Evolutionary conservation across 1,140 invertebrate species (phyloP).

Genomic region (Drosophila persimilis): DNA sequence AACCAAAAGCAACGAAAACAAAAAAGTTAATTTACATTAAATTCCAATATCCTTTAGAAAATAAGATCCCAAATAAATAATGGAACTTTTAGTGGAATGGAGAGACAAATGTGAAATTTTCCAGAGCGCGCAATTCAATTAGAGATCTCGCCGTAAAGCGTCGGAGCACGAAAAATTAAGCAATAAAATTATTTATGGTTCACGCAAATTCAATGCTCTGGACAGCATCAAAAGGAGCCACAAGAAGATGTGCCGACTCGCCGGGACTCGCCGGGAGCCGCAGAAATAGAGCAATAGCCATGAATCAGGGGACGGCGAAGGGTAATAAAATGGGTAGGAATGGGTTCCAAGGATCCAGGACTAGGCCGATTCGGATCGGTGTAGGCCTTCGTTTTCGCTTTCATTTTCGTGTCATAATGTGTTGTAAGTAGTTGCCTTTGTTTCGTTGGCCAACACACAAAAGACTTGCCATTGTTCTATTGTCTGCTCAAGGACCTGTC

Average conservation of each 20-base stretch:
- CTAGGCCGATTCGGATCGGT: not conserved
- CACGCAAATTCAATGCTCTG: slow-evolving; percentile 70
- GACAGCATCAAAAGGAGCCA: slow-evolving; percentile 62
- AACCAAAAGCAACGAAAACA: slow-evolving; percentile 47
- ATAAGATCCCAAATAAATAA: slow-evolving; percentile 59
- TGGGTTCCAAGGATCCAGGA: slow-evolving; percentile 29
- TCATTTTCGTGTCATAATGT: slow-evolving; percentile 75
- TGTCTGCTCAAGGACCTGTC: slow-evolving; percentile 63
- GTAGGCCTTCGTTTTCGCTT: slow-evolving; percentile 28
- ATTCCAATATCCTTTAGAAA: slow-evolving; percentile 28
- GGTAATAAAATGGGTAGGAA: slow-evolving; percentile 61
- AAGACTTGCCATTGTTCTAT: slow-evolving; percentile 66
- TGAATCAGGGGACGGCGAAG: slow-evolving; percentile 62
- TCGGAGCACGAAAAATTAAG: slow-evolving; percentile 73
- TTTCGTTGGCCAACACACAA: slow-evolving; percentile 49
- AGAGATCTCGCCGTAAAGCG: slow-evolving; percentile 43
- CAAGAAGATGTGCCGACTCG: slow-evolving; percentile 39
- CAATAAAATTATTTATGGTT: slow-evolving; percentile 82
- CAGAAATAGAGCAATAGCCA: slow-evolving; percentile 79
- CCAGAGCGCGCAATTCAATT: slow-evolving; percentile 72
- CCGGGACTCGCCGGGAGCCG: slow-evolving; percentile 26
- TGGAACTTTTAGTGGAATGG: slow-evolving; percentile 40
- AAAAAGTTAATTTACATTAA: slow-evolving; percentile 64
- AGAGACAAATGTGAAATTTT: slow-evolving; percentile 76
- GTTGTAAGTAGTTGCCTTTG: slow-evolving; percentile 77